Base-by-base conservation (phyloP, 2,113 vertebrate genomes). In the Catagonus wagneri region DNA sequence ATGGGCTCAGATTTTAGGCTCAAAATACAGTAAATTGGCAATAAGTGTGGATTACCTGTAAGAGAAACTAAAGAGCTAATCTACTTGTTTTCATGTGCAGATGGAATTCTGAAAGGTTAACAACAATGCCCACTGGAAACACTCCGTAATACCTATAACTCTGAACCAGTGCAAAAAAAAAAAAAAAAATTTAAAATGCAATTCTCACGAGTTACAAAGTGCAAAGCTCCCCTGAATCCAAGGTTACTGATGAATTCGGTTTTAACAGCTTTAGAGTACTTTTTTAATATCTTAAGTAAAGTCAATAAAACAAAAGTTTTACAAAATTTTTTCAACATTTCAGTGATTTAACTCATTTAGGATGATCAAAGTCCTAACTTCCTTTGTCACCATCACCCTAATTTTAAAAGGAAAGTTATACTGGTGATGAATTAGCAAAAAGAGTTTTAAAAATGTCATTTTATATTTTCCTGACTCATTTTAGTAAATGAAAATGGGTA, bases 121-220 rank as follows among this genome's bases (percentile, higher is more conserved):
- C 96, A 98, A 97, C 98, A 99, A 99, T 98, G 98, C 98, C 98
- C 98, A 96, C 96, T 87, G 98, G 96, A 98, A 98, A 98, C 60
- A 96, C 98, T 97, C 97, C 98, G 97, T 95, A 98, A 97, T 98
- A 98, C 95, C 97, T 97, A 98, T 96, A 98, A 98, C 96, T 98
- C 93, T 97, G 97, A 98, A 98, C 98, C 98, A 98, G 99, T 98
- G 98, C 98, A 99, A 99, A 98, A 98, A 98, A 98, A 98, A 97
- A 98, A 98, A 98, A 98, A 98, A 98, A 97, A 97, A 44, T n/a
- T 97, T 97, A 98, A 98, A 98, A 98, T 98, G 98, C 96, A 98
- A 96, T 98, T 96, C 92, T 98, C 95, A 98, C 96, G 97, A 98
- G 97, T 98, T 98, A 99, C 97, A 98, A 98, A 98, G 98, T 98